Percentiles rank a stretch among this genome's conserved stretches.
Conservation (phyloP, 2,113 vertebrate genomes). For the Macrotus californicus region DNA sequence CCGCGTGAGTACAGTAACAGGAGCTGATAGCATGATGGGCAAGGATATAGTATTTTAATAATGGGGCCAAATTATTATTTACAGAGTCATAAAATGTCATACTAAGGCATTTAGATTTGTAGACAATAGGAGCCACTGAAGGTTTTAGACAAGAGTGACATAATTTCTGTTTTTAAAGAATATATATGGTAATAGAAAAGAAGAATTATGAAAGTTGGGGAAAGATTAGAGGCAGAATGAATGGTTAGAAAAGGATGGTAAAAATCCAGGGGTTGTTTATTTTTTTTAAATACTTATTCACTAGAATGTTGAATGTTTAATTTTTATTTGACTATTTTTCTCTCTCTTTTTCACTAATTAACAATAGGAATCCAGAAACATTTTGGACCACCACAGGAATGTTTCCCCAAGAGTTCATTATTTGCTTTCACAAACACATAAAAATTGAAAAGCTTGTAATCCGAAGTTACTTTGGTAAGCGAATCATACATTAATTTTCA, state of each 20-base stretch:
- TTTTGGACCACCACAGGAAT: constrained; percentile 97
- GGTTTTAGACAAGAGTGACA: background rate
- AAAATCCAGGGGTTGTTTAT: background rate
- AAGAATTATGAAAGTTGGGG: background rate
- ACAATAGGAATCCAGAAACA: constrained; percentile 84
- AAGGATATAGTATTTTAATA: background rate
- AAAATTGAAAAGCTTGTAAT: constrained; percentile 83
- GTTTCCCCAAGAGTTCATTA: constrained; percentile 95
- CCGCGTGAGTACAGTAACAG: background rate
- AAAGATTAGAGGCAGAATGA: constrained; percentile 31
- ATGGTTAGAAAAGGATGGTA: background rate
- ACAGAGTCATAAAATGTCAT: background rate
- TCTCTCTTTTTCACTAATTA: constrained; percentile 24
- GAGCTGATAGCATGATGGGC: background rate
- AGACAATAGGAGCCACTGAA: background rate
- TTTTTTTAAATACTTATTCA: background rate
- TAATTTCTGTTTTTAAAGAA: background rate
- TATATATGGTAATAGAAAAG: background rate
- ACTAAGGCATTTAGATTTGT: background rate
- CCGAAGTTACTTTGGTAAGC: constrained; percentile 90
- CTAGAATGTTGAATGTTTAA: constrained; percentile 25
- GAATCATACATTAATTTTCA: background rate
- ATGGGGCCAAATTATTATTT: background rate
- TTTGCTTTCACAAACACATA: constrained; percentile 84
- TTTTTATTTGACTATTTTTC: constrained; percentile 26